phyloP scores from a whole-genome alignment of 92 coral and sea anemone species.

The Porites cylindrica region DNA sequence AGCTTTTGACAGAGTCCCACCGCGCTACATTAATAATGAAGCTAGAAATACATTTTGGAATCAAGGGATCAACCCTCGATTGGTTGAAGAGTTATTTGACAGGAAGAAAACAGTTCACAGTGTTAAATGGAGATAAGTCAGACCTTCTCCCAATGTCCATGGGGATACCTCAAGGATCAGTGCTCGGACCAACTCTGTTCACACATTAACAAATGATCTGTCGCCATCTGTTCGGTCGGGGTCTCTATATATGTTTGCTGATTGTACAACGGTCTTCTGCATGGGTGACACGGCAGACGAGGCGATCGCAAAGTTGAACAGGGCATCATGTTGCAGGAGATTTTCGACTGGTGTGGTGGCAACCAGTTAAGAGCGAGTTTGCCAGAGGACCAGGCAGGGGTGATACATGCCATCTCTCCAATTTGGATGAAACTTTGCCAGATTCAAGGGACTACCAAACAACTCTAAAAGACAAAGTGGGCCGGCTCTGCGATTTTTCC shows the following conservation, averaged over 20 bases:
- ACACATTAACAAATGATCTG: slow-evolving; percentile 15
- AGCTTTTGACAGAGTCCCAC: slow-evolving; percentile 17
- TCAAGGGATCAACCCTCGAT: slow-evolving; percentile 12
- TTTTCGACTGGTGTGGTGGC: neutral
- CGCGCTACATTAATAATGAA: neutral
- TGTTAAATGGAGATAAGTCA: slow-evolving; percentile 34
- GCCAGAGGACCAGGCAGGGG: no score
- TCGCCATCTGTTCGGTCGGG: slow-evolving; percentile 16
- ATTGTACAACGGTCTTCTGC: slow-evolving; percentile 4
- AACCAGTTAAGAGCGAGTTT: no score
- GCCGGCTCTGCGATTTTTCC: neutral
- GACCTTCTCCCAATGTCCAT: slow-evolving; percentile 10
- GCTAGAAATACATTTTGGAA: slow-evolving; percentile 5
- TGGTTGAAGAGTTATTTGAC: neutral
- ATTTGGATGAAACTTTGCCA: no score
- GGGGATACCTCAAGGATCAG: slow-evolving; percentile 21
- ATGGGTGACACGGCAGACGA: slow-evolving; percentile 21
- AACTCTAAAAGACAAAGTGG: no score
- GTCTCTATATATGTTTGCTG: slow-evolving; percentile 22
- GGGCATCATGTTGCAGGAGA: neutral
- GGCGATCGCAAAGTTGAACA: slow-evolving; percentile 3
- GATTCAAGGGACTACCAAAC: no score
- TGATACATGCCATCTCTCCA: no score
- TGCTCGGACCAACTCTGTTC: no score
- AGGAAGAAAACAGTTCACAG: slow-evolving; percentile 10